Base-by-base conservation (phyloP, 2,113 vertebrate genomes). In the Spea multiplicata region DNA sequence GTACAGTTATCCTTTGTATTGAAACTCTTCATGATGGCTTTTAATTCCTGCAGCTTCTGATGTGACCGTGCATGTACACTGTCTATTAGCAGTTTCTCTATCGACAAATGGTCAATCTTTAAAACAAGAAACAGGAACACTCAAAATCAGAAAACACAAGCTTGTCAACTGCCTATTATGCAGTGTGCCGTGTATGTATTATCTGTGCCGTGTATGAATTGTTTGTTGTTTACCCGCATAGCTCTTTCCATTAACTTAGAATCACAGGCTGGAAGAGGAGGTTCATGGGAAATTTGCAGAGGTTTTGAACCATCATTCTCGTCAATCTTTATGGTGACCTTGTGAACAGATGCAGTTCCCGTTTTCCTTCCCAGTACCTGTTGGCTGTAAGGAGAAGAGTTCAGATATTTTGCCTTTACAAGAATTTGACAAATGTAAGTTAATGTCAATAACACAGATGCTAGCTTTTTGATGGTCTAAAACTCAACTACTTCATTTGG, bases 51-150 rank as follows among this genome's bases (percentile, higher is more conserved):
- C 53, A 99, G 93, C 85, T 98, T 99, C 89, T 99, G 97, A 93
- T 99, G 92, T 70, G 96, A 95, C 82, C 96, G 93, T 53, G 97
- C 96, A 83, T 97, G 97, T 17, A 99, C 96, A 49, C 97, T 99
- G 88, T 99, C 97, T 75, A 99, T 98, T 85, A 99, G 85, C 81
- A 99, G 95, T 86, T 99, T 99, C 88, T 99, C 97, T 89, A 98
- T 93, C 48, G 97, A 99, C 64, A 99, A 89, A 85, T 99, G 97
- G 82, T 98, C 96, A 82, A 99, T 98, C 97, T 99, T 85, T 64
- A 86, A 71, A 53, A 55, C 8, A 74, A 2, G 16, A n/a, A 45
- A 50, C 82, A 85, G 73, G 13, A 85, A 85, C 66, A 80, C 81
- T 47, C 66, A 74, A 6, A 72, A 59, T 66, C 44, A 65, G 17